A percentile compares a stretch with the other conserved stretches of the same genome.
Conservation (phyloP, 2,888 invertebrate genomes). For the Escarpia spicata region DNA sequence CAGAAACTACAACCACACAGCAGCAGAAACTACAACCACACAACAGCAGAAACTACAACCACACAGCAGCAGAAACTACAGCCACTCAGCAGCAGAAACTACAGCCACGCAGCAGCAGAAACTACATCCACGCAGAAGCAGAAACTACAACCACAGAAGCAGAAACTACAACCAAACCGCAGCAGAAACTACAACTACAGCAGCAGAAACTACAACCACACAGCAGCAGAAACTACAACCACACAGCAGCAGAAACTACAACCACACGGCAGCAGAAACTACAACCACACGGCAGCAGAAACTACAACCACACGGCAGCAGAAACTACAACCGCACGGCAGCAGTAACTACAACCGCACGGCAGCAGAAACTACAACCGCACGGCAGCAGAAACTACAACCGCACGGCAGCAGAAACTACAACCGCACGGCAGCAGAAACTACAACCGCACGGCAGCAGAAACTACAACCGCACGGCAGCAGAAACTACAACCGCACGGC, state of each 20-base stretch:
- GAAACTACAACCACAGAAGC: constrained; percentile 32
- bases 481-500: constrained; percentile 31
- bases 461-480: constrained; percentile 27
- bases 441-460: constrained; percentile 24
- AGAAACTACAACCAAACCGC: constrained; percentile 31
- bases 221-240: constrained; percentile 31
- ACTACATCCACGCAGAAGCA: constrained; percentile 24
- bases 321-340: too few species aligned
- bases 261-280: constrained; percentile 31
- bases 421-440: constrained; percentile 29
- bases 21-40: constrained; percentile 31
- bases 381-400: constrained; percentile 30
- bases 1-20: constrained; percentile 32
- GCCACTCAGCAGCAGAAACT: constrained; percentile 28
- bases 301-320: too few species aligned
- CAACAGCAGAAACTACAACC: constrained; percentile 31
- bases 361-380: constrained; percentile 31
- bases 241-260: constrained; percentile 32
- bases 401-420: constrained; percentile 30
- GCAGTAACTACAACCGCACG: constrained; percentile 31
- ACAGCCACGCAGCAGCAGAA: constrained; percentile 26
- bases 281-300: neutral
- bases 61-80: constrained; percentile 31
- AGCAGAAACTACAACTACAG: constrained; percentile 35
- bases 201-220: constrained; percentile 30